Evolutionary conservation across 2,888 invertebrate genomes (phyloP).

Genomic region (Morpho deidamia): DNA sequence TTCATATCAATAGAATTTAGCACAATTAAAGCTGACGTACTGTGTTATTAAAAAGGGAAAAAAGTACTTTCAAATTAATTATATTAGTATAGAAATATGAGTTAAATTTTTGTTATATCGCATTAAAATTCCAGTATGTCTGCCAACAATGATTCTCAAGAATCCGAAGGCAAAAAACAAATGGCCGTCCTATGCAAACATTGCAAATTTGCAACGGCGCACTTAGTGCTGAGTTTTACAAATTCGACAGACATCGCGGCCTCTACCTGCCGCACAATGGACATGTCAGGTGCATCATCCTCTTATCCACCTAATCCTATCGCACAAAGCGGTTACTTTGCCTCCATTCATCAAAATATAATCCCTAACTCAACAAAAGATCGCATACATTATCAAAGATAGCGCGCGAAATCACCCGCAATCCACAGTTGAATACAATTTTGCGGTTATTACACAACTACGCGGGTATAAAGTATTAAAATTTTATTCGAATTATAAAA

Average conservation of each 20-base stretch:
- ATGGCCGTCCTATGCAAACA: slow-evolving; percentile 50
- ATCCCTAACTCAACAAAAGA: slow-evolving; percentile 46
- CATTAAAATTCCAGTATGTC: too few relatives aligned
- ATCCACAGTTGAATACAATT: slow-evolving; percentile 41
- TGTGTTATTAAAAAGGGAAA: too few relatives aligned
- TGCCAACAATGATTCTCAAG: too few relatives aligned
- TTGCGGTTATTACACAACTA: slow-evolving; percentile 59
- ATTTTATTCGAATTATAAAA: slow-evolving; percentile 37
- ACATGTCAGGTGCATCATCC: slow-evolving; percentile 70
- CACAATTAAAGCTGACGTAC: too few relatives aligned
- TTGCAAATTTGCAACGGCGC: slow-evolving; percentile 42
- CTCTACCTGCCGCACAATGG: slow-evolving; percentile 57
- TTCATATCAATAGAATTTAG: too few relatives aligned
- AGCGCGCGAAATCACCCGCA: slow-evolving; percentile 43
- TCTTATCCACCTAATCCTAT: slow-evolving; percentile 55
- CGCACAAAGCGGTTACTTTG: slow-evolving; percentile 55
- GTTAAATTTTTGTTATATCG: too few relatives aligned
- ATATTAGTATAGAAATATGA: too few relatives aligned
- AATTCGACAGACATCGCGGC: slow-evolving; percentile 38
- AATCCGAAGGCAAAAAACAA: neutral
- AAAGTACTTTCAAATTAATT: too few relatives aligned
- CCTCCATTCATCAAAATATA: slow-evolving; percentile 56
- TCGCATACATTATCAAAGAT: slow-evolving; percentile 42
- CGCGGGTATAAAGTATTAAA: slow-evolving; percentile 20
- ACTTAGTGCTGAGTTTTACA: slow-evolving; percentile 21